Percentiles rank a stretch among this genome's conserved stretches.
These are phyloP conservation scores for Neuroscelio doddi DNA, from an alignment of 2,888 invertebrate genomes.

Conservation along the genomic window DNA sequence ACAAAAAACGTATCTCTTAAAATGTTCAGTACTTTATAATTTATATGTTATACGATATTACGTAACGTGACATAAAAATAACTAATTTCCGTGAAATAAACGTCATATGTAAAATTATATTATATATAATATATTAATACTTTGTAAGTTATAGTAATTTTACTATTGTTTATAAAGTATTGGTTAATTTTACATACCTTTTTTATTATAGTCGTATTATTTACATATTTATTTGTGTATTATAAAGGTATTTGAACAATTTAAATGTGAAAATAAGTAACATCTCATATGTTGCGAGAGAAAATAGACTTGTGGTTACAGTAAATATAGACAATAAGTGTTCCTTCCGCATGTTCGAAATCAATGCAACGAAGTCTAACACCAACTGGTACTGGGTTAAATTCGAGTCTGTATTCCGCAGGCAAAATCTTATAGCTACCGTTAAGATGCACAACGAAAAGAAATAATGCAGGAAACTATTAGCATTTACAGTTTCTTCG, in stretches of 20 bases:
- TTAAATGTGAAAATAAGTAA: constrained; percentile 7
- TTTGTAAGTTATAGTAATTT: too few relatives aligned
- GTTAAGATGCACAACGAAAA: constrained; percentile 31
- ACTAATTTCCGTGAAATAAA: too few relatives aligned
- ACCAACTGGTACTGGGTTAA: constrained; percentile 18
- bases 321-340: constrained; percentile 3
- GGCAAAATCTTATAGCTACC: constrained; percentile 32
- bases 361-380: constrained; percentile 8
- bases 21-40: too few relatives aligned
- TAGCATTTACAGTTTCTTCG: constrained; percentile 21
- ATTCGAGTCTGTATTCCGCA: constrained; percentile 22
- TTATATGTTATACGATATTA: too few relatives aligned
- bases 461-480: constrained; percentile 32
- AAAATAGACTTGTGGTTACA: constrained; percentile 9
- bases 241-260: neutral
- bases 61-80: too few relatives aligned
- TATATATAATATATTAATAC: too few relatives aligned
- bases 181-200: too few relatives aligned
- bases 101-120: too few relatives aligned
- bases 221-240: too few relatives aligned
- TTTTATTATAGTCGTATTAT: too few relatives aligned
- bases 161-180: too few relatives aligned
- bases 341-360: constrained; percentile 8
- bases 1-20: too few relatives aligned
- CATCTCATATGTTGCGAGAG: neutral